Percentiles rank a stretch among this genome's conserved stretches.
Evolutionary conservation across 2,113 vertebrate species (phyloP).

Genomic region (Calypte anna): DNA sequence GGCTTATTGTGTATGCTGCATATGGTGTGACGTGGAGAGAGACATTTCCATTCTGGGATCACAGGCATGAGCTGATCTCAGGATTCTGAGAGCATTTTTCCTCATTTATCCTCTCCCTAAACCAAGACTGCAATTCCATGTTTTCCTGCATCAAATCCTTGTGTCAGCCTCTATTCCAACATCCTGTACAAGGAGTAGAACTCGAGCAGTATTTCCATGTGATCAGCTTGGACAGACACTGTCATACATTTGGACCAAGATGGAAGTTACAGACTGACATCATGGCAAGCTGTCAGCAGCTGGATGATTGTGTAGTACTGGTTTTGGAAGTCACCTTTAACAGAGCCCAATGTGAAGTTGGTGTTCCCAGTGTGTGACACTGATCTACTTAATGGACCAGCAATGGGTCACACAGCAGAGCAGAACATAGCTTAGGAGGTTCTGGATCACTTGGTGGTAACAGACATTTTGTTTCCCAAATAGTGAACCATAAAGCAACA

Average conservation of each 20-base stretch:
- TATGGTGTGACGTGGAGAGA: not conserved
- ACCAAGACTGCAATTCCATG: not conserved
- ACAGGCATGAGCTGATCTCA: not conserved
- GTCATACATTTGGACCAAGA: fast-evolving
- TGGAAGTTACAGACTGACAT: not conserved
- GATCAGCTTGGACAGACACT: not conserved
- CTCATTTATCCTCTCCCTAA: not conserved
- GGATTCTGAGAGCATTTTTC: not conserved
- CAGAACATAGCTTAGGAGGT: not conserved
- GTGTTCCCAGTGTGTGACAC: not conserved
- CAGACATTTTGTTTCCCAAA: not conserved
- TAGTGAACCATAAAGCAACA: not conserved
- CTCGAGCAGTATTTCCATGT: fast-evolving
- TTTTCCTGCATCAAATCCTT: not conserved
- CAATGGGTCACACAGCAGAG: not conserved
- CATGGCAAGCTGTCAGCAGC: not conserved
- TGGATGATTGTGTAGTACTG: not conserved
- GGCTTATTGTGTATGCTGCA: not conserved
- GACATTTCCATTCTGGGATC: not conserved
- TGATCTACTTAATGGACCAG: not conserved
- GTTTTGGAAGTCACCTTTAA: not conserved
- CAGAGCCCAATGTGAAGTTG: not conserved
- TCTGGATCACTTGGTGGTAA: not conserved
- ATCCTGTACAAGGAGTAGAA: not conserved
- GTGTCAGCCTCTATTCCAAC: not conserved